These are phyloP conservation scores for Colossoma macropomum DNA, from an alignment of 2,113 vertebrate species.

Conservation along the genomic window DNA sequence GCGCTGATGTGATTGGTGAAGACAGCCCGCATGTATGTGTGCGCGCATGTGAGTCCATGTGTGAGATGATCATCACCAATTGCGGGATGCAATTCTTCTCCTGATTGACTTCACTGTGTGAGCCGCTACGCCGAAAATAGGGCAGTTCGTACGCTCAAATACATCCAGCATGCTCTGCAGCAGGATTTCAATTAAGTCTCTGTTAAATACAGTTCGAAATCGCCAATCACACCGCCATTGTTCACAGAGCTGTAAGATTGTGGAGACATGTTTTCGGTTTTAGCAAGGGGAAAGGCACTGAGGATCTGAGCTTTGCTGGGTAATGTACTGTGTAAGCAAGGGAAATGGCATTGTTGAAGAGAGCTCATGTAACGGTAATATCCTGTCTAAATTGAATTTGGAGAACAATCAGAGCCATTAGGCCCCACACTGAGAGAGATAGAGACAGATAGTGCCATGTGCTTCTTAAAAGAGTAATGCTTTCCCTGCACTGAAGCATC, in stretches of 20 bases:
- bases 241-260: conserved; percentile 56
- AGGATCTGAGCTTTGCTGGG: conserved; percentile 82
- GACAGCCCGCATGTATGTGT: conserved; percentile 6
- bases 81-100: conserved; percentile 14
- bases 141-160: conserved; percentile 48
- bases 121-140: conserved; percentile 2
- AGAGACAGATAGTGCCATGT: conserved; percentile 90
- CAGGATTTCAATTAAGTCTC: conserved; percentile 70
- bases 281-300: conserved; percentile 70
- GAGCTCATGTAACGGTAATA: conserved; percentile 95
- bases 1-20: conserved; percentile 29
- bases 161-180: conserved; percentile 62
- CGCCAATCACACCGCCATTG: conserved; percentile 65
- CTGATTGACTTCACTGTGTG: conserved; percentile 27
- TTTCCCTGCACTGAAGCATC: conserved; percentile 87
- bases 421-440: conserved; percentile 89
- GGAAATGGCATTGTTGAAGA: conserved; percentile 92
- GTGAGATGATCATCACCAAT: conserved; percentile 43
- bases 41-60: conserved; percentile 21
- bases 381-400: conserved; percentile 97
- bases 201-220: conserved; percentile 71
- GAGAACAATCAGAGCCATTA: conserved; percentile 95
- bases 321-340: conserved; percentile 91
- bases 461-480: conserved; percentile 94
- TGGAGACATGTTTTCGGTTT: conserved; percentile 50